Evolutionary conservation across 1,140 invertebrate species (phyloP), one percentile per base, ranked within the genome.

Genomic region (Sitobion miscanthi): DNA sequence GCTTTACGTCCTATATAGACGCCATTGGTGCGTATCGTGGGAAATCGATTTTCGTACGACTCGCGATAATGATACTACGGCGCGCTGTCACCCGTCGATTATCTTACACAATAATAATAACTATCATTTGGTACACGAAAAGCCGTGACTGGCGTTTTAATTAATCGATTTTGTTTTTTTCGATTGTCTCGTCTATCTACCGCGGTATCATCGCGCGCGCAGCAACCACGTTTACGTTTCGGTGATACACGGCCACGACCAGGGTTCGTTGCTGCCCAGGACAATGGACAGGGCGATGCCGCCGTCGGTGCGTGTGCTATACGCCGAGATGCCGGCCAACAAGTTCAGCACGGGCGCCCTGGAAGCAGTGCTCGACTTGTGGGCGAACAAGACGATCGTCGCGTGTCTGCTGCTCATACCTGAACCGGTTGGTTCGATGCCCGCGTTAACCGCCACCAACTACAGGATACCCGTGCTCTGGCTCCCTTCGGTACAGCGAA

Each of bases 321-420:
- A 93, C 82, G 91, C 91, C 14, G 82, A 93, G 35, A 21, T 93
- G 11, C 91, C 91, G 0, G 82, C 91, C 23, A 93, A 93, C 52
- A n/a, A 25, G 49, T 93, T 93, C 91, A 93, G 91, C 49, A 42
- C 85, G 52, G 91, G 49, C 5, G 91, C 91, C 2, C 38, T 93
- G 35, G 91, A 93, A 57, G 91, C 91, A 4, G 91, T 93, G 49
- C 77, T 93, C 25, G 49, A 93, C 6, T 7, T 93, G 11, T 93
- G 91, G 91, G 77, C 91, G 25, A 93, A 93, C 91, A 93, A 93
- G 82, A 93, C 91, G 17, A 93, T 93, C 35, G 77, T 93, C 7
- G 91, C 91, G 20, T 93, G 91, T 45, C 91, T 93, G 11, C 49
- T 93, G 0, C 49, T 93, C 1, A 93, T 93, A 54, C 91, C 91